Evolutionary conservation across 2,797 vertebrate species (phyloP).

Genomic region (Dicrostonyx torquatus): DNA sequence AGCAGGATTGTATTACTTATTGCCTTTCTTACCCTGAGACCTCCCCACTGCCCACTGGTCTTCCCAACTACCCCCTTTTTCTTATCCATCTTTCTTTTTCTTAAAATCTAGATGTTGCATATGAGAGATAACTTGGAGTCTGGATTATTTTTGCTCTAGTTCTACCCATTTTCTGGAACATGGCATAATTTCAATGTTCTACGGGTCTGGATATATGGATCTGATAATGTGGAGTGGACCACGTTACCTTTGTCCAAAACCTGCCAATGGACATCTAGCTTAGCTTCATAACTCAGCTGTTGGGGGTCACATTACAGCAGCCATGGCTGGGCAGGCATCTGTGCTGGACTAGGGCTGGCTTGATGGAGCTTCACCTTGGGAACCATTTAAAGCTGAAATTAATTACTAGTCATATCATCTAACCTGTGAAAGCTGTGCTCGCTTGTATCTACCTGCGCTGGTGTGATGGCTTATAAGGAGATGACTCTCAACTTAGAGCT

Average conservation of each 20-base stretch:
- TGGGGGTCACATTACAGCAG: background rate
- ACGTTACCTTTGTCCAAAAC: background rate
- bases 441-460: too few species aligned
- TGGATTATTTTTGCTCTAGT: background rate
- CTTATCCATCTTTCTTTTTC: background rate
- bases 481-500: background rate
- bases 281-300: background rate
- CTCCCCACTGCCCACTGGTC: background rate
- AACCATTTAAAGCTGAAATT: too few species aligned
- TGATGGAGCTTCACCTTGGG: background rate
- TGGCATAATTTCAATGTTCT: background rate
- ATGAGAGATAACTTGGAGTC: background rate
- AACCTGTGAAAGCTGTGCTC: too few species aligned
- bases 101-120: background rate
- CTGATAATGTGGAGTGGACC: too few species aligned
- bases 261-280: background rate
- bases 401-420: background rate
- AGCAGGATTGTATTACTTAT: background rate
- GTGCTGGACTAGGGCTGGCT: background rate
- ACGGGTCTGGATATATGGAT: too few species aligned
- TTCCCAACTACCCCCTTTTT: background rate
- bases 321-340: too few species aligned
- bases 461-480: background rate
- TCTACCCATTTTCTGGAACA: background rate
- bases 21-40: background rate